Conservation (phyloP, 2,797 vertebrate species). For the Austrolebias charrua region DNA sequence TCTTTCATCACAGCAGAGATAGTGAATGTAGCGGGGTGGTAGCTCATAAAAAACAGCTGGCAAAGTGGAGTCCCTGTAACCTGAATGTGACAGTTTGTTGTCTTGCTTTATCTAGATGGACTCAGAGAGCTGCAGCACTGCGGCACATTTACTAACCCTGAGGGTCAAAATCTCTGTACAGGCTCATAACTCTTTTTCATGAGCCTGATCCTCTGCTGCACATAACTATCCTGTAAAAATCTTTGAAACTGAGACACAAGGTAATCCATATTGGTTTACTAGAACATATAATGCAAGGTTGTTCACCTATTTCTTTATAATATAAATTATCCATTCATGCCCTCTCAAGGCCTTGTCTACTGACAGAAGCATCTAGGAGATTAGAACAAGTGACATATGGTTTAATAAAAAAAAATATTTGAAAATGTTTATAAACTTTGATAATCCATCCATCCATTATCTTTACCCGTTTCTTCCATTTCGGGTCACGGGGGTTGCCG, state of each 20-base stretch:
- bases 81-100: constrained; percentile 66
- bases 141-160: constrained; percentile 62
- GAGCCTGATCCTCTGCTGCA: constrained; percentile 44
- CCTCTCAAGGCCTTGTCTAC: constrained; percentile 21
- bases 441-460: no score
- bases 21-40: constrained; percentile 45
- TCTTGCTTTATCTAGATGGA: constrained; percentile 75
- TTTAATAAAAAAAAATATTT: no score
- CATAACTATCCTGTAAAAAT: constrained; percentile 65
- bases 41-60: constrained; percentile 82
- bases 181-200: constrained; percentile 61
- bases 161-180: constrained; percentile 57
- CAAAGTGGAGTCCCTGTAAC: constrained; percentile 46
- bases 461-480: no score
- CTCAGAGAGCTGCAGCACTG: constrained; percentile 53
- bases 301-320: constrained; percentile 53
- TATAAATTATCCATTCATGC: constrained; percentile 49
- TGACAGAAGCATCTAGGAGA: no score
- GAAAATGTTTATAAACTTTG: no score
- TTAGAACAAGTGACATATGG: no score
- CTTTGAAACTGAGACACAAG: constrained; percentile 71
- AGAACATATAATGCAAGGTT: constrained; percentile 67
- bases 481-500: no score
- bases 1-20: constrained; percentile 58
- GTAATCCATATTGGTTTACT: constrained; percentile 52